Percentiles rank a stretch among this genome's conserved stretches.
phyloP scores from a whole-genome alignment of 1,140 invertebrate species.

The Brachionus calyciflorus region DNA sequence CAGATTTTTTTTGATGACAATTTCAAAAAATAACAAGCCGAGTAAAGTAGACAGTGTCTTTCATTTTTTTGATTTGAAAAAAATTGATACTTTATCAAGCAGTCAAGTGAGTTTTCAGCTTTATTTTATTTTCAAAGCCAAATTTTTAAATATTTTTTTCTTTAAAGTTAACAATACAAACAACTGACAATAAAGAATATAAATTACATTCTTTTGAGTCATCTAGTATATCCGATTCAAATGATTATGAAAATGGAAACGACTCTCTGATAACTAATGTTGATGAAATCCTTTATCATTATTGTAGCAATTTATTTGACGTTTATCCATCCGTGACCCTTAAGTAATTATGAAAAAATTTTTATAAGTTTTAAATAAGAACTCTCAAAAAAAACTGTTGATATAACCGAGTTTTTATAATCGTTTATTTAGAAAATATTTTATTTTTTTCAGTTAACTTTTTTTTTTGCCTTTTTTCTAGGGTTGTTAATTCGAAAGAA shows the following conservation, averaged over 20 bases:
- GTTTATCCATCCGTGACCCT: constrained; percentile 27
- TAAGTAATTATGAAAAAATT: constrained; percentile 1
- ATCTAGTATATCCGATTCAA: background rate
- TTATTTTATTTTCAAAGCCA: background rate
- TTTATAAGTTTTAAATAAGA: too few relatives aligned
- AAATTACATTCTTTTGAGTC: constrained; percentile 6
- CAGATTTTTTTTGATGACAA: constrained; percentile 9
- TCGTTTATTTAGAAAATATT: too few relatives aligned
- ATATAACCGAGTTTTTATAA: too few relatives aligned
- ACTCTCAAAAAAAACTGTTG: too few relatives aligned
- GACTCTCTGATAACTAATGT: background rate
- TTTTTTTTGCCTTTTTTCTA: too few relatives aligned
- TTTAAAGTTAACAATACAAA: background rate
- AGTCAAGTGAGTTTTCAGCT: background rate
- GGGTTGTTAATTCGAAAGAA: too few relatives aligned
- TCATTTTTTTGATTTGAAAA: constrained; percentile 36
- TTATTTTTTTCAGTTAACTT: too few relatives aligned
- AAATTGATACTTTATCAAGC: constrained; percentile 1
- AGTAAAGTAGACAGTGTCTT: background rate
- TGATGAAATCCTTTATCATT: constrained; percentile 4
- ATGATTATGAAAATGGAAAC: background rate
- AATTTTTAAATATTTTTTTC: background rate
- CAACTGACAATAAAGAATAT: background rate
- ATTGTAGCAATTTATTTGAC: constrained; percentile 32
- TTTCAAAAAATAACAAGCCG: constrained; percentile 30